Conservation (phyloP, 2,888 invertebrate species). For the Tetragonula carbonaria region DNA sequence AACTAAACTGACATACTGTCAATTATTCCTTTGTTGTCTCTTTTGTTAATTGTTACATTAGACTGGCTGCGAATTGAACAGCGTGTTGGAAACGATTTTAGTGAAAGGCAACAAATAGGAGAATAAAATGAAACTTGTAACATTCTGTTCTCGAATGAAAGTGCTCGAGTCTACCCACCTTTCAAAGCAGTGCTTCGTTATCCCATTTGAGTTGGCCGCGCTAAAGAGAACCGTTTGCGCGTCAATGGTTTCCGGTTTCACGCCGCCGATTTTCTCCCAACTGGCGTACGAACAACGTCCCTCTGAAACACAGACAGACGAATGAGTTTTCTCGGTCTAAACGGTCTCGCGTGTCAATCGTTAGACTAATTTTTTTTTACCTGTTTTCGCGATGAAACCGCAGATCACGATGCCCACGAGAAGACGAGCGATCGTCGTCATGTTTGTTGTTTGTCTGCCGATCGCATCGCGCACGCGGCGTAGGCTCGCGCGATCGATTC, state of each 20-base stretch:
- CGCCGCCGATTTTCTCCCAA: slow-evolving; percentile 80
- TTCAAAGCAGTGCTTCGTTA: slow-evolving; percentile 76
- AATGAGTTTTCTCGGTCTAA: neutral
- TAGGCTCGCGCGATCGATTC: neutral
- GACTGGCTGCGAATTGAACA: no score
- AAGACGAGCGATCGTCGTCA: slow-evolving; percentile 30
- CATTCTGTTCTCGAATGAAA: no score
- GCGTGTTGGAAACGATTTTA: no score
- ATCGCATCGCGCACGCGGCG: neutral
- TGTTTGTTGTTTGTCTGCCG: slow-evolving; percentile 7
- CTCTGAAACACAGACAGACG: slow-evolving; percentile 54
- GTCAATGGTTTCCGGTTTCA: slow-evolving; percentile 75
- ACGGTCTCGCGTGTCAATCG: neutral
- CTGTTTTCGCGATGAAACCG: slow-evolving; percentile 21
- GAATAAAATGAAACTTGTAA: no score
- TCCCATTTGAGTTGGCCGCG: slow-evolving; percentile 77
- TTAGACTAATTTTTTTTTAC: slow-evolving; percentile 15
- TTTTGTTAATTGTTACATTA: no score
- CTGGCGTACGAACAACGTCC: slow-evolving; percentile 69
- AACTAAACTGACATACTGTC: no score
- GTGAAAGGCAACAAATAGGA: no score
- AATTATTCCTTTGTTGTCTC: no score
- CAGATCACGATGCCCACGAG: slow-evolving; percentile 35
- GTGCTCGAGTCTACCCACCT: slow-evolving; percentile 64
- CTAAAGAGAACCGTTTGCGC: slow-evolving; percentile 69